These are phyloP conservation scores for Donacobius atricapilla DNA, from an alignment of 2,113 vertebrate species.

Conservation along the genomic window DNA sequence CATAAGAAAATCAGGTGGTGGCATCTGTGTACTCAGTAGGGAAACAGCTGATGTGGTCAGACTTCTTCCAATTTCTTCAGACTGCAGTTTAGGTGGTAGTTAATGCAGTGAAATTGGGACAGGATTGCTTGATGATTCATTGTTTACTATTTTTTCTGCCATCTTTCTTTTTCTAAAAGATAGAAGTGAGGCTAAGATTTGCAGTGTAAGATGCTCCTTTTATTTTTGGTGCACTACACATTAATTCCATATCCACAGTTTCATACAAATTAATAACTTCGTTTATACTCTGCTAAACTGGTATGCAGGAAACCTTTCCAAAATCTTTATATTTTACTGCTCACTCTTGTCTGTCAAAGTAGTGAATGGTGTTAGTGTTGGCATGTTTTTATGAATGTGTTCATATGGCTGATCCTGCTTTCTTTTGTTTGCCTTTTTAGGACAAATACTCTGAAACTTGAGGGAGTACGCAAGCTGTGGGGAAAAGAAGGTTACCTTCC, in stretches of 20 bases:
- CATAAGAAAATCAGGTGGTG: background rate
- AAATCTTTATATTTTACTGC: background rate
- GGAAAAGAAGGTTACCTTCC: constrained; percentile 91
- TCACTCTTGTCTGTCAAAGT: background rate
- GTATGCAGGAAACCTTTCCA: background rate
- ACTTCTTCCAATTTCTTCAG: background rate
- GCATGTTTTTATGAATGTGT: background rate
- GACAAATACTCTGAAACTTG: constrained; percentile 81
- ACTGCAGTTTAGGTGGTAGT: background rate
- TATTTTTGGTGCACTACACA: background rate
- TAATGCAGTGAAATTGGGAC: background rate
- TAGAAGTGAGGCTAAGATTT: background rate
- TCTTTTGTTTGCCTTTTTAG: constrained; percentile 56
- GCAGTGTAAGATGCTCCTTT: background rate
- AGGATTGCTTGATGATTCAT: background rate
- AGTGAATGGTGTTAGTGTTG: background rate
- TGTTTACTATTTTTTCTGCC: background rate
- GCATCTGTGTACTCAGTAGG: background rate
- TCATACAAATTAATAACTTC: background rate
- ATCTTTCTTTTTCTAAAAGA: background rate
- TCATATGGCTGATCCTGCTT: background rate
- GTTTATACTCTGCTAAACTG: background rate
- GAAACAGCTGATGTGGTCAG: background rate
- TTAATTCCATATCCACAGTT: background rate
- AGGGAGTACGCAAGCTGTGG: constrained; percentile 90